A percentile compares a stretch with the other conserved stretches of the same genome.
phyloP scores from a whole-genome alignment of 1,140 invertebrate species.

The Drosophila sp. region DNA sequence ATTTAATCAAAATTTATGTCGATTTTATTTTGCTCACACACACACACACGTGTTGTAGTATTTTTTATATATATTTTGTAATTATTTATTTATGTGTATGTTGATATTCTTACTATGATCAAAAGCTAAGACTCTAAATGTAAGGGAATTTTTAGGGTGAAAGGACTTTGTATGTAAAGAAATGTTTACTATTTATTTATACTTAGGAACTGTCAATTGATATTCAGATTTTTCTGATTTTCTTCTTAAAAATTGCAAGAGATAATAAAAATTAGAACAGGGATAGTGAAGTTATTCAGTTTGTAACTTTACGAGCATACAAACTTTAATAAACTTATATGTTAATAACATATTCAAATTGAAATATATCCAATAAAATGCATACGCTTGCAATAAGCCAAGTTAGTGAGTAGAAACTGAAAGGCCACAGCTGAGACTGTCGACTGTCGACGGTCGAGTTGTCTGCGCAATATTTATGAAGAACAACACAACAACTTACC shows the following conservation, averaged over 20 bases:
- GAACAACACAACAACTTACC: conserved; percentile 6
- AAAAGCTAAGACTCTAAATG: not conserved
- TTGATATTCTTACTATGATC: not conserved
- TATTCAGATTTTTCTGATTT: too few species aligned
- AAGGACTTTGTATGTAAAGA: too few species aligned
- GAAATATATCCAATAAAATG: too few species aligned
- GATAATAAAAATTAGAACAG: not conserved
- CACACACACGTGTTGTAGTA: conserved; percentile 9
- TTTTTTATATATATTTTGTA: not conserved
- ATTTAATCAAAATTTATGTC: conserved; percentile 12
- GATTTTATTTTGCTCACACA: conserved; percentile 16
- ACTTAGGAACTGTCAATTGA: too few species aligned
- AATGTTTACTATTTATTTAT: too few species aligned
- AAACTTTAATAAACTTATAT: conserved; percentile 15
- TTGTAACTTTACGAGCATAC: too few species aligned
- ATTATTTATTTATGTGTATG: not conserved
- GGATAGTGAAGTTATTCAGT: too few species aligned
- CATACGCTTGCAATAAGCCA: conserved; percentile 14
- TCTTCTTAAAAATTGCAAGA: too few species aligned
- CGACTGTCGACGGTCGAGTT: not conserved
- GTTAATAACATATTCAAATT: conserved; percentile 21
- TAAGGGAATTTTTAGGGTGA: not conserved
- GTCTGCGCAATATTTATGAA: not conserved
- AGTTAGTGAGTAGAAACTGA: not conserved
- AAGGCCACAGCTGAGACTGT: conserved; percentile 11